These are phyloP conservation scores for Tragelaphus eurycerus DNA, from an alignment of 2,797 vertebrate genomes.

Conservation along the genomic window DNA sequence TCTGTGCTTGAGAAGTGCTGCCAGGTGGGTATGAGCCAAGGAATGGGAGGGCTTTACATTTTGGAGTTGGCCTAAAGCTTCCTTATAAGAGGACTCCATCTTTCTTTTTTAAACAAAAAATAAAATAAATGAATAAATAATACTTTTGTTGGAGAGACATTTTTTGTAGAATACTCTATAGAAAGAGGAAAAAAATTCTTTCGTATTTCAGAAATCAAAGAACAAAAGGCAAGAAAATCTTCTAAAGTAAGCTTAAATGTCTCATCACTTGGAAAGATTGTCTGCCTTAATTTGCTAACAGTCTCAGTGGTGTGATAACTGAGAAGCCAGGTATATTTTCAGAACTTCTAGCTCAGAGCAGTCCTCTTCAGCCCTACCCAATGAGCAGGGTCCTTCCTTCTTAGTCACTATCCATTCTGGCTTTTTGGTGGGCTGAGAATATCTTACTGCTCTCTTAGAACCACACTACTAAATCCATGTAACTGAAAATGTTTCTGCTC, in stretches of 20 bases:
- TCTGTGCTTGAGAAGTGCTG: background rate
- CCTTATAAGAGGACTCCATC: background rate
- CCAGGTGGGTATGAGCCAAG: background rate
- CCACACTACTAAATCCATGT: background rate
- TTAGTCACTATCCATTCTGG: background rate
- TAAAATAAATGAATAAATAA: background rate
- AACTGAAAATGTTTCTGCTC: background rate
- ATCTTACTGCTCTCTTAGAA: background rate
- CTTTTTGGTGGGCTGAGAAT: background rate
- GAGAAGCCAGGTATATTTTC: slow-evolving; percentile 49
- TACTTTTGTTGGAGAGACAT: background rate
- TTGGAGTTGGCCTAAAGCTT: background rate
- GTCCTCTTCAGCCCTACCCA: background rate
- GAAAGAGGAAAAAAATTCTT: background rate
- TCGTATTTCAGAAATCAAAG: slow-evolving; percentile 30
- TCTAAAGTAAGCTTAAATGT: slow-evolving; percentile 1
- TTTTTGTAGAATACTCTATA: background rate
- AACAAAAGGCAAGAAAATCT: background rate
- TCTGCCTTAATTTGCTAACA: slow-evolving; percentile 34
- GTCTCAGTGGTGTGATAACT: background rate
- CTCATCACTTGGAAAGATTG: background rate
- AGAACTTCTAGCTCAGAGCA: background rate
- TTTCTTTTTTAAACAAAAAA: background rate
- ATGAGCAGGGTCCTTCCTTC: background rate
- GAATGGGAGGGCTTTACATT: background rate